Evolutionary conservation across 2,888 invertebrate genomes (phyloP).

Genomic region (Caradrina clavipalpis): DNA sequence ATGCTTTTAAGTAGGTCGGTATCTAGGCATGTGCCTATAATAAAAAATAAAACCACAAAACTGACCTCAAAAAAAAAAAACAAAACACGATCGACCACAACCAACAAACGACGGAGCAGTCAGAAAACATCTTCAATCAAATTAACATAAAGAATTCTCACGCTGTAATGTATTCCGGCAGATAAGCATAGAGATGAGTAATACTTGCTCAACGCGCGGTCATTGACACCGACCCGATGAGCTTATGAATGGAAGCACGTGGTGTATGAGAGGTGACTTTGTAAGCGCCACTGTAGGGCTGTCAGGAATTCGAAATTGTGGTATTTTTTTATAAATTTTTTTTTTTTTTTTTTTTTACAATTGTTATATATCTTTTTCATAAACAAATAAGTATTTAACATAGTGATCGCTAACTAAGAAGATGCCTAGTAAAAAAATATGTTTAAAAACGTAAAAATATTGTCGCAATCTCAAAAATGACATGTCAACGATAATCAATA

Average conservation of each 20-base stretch:
- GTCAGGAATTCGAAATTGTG: background rate
- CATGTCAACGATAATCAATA: too few relatives aligned
- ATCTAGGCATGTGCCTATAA: background rate
- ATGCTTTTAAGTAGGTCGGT: too few relatives aligned
- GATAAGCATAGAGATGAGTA: slow-evolving; percentile 65
- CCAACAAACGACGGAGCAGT: slow-evolving; percentile 18
- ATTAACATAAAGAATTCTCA: slow-evolving; percentile 58
- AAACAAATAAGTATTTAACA: background rate
- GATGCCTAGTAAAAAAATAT: too few relatives aligned
- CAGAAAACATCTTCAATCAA: slow-evolving; percentile 41
- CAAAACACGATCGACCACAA: slow-evolving; percentile 9
- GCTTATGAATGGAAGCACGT: slow-evolving; percentile 60
- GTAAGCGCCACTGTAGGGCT: slow-evolving; percentile 30
- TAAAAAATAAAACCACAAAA: background rate
- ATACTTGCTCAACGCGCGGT: slow-evolving; percentile 60
- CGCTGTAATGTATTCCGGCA: slow-evolving; percentile 58
- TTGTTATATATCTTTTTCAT: too few relatives aligned
- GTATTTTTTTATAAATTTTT: too few relatives aligned
- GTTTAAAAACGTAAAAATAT: too few relatives aligned
- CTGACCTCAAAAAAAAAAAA: slow-evolving; percentile 29
- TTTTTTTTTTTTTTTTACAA: too few relatives aligned
- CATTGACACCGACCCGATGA: slow-evolving; percentile 57
- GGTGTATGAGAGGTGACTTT: slow-evolving; percentile 38
- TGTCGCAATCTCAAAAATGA: too few relatives aligned
- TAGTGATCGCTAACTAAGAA: background rate